Percentiles rank a stretch among this genome's conserved stretches.
Conservation (phyloP, 1,140 invertebrate genomes). For the Drosophila kikkawai region DNA sequence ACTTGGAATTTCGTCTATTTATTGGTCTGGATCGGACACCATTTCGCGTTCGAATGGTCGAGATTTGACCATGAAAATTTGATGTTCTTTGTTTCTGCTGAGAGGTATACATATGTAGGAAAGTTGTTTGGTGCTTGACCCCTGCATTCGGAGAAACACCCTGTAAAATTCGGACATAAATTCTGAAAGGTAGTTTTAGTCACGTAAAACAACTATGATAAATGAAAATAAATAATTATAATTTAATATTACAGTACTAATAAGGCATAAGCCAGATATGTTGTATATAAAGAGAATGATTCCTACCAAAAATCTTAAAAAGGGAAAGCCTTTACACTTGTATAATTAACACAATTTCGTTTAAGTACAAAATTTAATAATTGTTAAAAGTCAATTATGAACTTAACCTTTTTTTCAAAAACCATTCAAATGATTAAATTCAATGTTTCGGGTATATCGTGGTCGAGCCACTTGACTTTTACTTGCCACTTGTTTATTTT, state of each 20-base stretch:
- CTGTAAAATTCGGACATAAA: neutral
- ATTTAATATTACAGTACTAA: too few species aligned
- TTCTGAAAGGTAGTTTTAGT: neutral
- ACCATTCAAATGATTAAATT: neutral
- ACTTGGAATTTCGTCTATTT: slow-evolving; percentile 4
- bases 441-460: neutral
- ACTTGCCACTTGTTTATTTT: neutral
- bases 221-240: neutral
- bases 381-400: too few species aligned
- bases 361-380: too few species aligned
- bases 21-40: slow-evolving; percentile 2
- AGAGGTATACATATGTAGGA: neutral
- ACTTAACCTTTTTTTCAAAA: too few species aligned
- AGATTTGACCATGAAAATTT: slow-evolving; percentile 20
- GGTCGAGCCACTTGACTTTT: neutral
- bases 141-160: neutral
- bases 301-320: too few species aligned
- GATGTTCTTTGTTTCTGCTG: neutral
- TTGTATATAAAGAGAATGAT: too few species aligned
- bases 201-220: too few species aligned
- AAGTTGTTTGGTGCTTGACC: neutral
- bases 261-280: too few species aligned
- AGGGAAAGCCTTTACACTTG: too few species aligned
- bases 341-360: too few species aligned
- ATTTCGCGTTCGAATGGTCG: neutral